Evolutionary conservation across 2,113 vertebrate species (phyloP).

Genomic region (Pedetes capensis): DNA sequence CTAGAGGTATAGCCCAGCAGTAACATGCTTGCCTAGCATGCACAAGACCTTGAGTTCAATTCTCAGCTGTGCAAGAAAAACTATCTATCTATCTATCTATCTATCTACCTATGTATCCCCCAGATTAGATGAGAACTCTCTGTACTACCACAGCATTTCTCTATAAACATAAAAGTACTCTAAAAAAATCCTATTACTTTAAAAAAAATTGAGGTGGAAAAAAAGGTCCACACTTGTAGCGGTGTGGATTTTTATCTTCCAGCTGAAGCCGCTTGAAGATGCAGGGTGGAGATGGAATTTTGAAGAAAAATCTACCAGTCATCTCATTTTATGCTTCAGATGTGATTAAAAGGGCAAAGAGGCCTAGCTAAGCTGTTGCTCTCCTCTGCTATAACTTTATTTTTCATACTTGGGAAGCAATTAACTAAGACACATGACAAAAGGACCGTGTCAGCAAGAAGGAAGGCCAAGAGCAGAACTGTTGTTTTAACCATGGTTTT

Average conservation of each 20-base stretch:
- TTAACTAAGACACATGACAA: neutral
- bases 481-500: neutral
- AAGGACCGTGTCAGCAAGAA: neutral
- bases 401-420: neutral
- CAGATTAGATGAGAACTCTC: constrained; percentile 12
- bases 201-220: neutral
- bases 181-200: neutral
- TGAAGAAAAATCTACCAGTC: neutral
- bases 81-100: too few relatives aligned
- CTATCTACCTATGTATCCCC: too few relatives aligned
- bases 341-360: neutral
- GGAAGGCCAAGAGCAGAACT: neutral
- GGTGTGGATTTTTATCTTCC: neutral
- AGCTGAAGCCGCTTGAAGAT: neutral
- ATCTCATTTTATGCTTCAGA: constrained; percentile 13
- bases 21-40: neutral
- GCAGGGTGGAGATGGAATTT: neutral
- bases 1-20: too few relatives aligned
- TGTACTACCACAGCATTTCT: constrained; percentile 12
- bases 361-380: neutral
- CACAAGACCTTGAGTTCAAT: neutral
- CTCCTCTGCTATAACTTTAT: neutral
- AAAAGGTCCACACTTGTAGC: neutral
- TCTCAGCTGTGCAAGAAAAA: neutral
- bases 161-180: constrained; percentile 21